phyloP scores from a whole-genome alignment of 2,797 vertebrate genomes.

The Callimico goeldii region DNA sequence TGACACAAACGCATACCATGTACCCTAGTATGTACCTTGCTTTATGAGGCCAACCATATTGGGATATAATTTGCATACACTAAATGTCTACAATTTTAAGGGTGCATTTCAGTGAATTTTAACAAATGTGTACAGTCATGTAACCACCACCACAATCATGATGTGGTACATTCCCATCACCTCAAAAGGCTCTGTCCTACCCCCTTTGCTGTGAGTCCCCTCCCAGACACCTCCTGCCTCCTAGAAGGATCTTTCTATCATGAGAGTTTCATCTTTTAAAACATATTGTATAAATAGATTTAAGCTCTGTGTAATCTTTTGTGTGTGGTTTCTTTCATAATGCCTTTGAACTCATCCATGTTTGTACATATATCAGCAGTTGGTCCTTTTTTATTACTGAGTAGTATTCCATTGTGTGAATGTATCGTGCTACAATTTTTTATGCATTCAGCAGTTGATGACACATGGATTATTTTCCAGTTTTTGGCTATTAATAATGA shows the following conservation, averaged over 20 bases:
- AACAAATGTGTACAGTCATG: background rate
- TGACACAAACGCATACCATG: background rate
- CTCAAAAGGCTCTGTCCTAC: too few species aligned
- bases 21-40: background rate
- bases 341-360: background rate
- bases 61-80: background rate
- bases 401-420: background rate
- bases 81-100: background rate
- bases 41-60: background rate
- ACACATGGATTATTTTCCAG: background rate
- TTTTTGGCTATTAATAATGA: background rate
- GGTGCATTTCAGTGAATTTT: background rate
- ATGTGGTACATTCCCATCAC: background rate
- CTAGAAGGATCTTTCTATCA: background rate
- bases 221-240: background rate
- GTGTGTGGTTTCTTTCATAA: background rate
- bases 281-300: background rate
- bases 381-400: background rate
- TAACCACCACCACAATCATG: background rate
- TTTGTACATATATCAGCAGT: background rate
- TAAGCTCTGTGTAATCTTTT: background rate
- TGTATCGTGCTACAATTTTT: background rate
- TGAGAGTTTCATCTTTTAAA: background rate
- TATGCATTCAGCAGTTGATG: background rate
- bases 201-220: background rate